phyloP scores from a whole-genome alignment of 2,113 vertebrate species.

The Larimichthys polyactis region DNA sequence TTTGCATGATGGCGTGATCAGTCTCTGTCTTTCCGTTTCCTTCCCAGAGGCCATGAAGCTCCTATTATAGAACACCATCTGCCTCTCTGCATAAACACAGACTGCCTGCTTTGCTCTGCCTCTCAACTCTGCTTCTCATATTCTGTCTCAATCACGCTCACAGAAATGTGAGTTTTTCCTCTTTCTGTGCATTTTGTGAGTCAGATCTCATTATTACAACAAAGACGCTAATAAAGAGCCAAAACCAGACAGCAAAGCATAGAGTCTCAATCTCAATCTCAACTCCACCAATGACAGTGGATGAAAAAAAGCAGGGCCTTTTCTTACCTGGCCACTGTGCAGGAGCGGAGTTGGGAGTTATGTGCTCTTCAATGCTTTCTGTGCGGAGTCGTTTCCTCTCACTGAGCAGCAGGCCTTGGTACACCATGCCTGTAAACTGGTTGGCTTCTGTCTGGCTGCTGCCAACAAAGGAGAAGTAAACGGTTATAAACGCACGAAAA shows the following conservation, averaged over 20 bases:
- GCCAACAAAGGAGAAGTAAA: constrained; percentile 25
- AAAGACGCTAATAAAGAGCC: not conserved
- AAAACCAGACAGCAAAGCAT: not conserved
- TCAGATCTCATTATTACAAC: not conserved
- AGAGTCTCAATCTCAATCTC: not conserved
- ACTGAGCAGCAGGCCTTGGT: constrained; percentile 95
- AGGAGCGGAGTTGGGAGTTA: constrained; percentile 93
- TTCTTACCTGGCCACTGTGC: constrained; percentile 95
- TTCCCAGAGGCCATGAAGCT: constrained; percentile 74
- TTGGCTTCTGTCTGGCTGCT: constrained; percentile 93
- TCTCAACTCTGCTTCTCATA: constrained; percentile 41
- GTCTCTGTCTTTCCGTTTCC: constrained; percentile 64
- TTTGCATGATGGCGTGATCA: constrained; percentile 56
- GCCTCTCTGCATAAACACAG: constrained; percentile 73
- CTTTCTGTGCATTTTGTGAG: constrained; percentile 8
- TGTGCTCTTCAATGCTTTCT: constrained; percentile 97
- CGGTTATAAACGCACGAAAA: not conserved
- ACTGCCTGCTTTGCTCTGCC: constrained; percentile 59
- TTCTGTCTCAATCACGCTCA: constrained; percentile 35
- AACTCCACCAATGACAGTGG: not conserved
- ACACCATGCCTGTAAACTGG: constrained; percentile 98
- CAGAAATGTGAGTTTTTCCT: not conserved
- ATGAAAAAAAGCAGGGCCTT: not conserved
- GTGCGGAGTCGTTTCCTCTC: constrained; percentile 95
- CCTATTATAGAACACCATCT: constrained; percentile 81